Conservation (phyloP, 2,113 vertebrate genomes). For the Seriola rivoliana region DNA sequence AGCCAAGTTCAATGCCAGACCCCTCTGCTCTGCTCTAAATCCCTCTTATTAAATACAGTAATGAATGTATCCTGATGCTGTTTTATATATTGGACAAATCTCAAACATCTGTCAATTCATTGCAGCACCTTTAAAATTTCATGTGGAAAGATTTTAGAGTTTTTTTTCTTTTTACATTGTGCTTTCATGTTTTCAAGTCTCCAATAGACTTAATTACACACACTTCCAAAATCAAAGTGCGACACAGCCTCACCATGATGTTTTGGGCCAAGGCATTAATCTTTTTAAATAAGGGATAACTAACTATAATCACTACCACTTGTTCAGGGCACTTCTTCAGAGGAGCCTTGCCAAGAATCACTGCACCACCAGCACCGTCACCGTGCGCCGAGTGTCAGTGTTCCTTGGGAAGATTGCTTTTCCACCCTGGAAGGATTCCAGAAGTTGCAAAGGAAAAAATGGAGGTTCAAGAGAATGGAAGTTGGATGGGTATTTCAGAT, state of each 20-base stretch:
- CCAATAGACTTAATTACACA: conserved; percentile 21
- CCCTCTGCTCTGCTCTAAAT: not conserved
- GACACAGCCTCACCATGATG: conserved; percentile 26
- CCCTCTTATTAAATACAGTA: not conserved
- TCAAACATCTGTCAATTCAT: conserved; percentile 1
- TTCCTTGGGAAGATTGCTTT: conserved; percentile 25
- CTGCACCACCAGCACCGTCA: not conserved
- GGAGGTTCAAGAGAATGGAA: not conserved
- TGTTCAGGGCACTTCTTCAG: conserved; percentile 51
- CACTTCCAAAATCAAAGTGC: conserved; percentile 51
- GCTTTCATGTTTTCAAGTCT: conserved; percentile 24
- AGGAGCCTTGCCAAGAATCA: conserved; percentile 54
- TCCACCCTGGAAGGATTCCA: conserved; percentile 54
- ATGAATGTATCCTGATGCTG: not conserved
- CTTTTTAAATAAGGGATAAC: conserved; percentile 72
- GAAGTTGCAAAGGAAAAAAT: not conserved
- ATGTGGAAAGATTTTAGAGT: not conserved
- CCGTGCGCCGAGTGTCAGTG: conserved; percentile 3
- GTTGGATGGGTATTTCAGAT: conserved; percentile 13
- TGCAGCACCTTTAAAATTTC: conserved; percentile 6
- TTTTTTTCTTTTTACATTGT: not conserved
- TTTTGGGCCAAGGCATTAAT: conserved; percentile 51
- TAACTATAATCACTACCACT: conserved; percentile 67
- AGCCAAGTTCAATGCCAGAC: conserved; percentile 3
- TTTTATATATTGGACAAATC: not conserved